These are phyloP conservation scores for Etheostoma nigrum DNA, from an alignment of 2,797 vertebrate species.

Conservation along the genomic window DNA sequence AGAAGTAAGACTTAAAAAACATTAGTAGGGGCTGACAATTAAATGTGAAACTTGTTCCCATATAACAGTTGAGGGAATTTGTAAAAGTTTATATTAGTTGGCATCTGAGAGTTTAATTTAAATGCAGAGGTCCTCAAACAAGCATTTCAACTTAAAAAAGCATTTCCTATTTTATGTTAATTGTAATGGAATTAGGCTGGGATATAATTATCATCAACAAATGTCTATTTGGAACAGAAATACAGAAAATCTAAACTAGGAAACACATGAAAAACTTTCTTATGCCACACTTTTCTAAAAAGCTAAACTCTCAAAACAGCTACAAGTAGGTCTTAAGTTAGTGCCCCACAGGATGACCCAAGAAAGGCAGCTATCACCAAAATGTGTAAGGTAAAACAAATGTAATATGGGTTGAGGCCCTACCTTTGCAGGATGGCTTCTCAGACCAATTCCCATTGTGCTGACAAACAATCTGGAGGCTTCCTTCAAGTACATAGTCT, in stretches of 20 bases:
- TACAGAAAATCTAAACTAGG: not conserved
- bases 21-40: not conserved
- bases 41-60: not conserved
- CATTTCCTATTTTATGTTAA: not conserved
- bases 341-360: not conserved
- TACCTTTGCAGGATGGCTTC: slow-evolving; percentile 90
- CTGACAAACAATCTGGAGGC: slow-evolving; percentile 80
- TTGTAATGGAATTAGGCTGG: too few relatives aligned
- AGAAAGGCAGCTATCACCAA: not conserved
- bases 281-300: not conserved
- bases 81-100: not conserved
- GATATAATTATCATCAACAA: not conserved
- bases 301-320: slow-evolving; percentile 4
- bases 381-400: not conserved
- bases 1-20: not conserved
- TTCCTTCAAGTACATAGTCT: slow-evolving; percentile 82
- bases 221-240: not conserved
- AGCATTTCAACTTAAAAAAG: not conserved
- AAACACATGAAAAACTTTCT: not conserved
- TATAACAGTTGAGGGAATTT: not conserved
- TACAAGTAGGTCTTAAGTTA: not conserved
- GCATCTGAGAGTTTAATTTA: not conserved
- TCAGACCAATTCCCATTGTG: slow-evolving; percentile 87
- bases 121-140: not conserved
- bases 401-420: not conserved